Evolutionary conservation across 2,113 vertebrate species (phyloP), one percentile per base, ranked within the genome.

Genomic region (Sinocyclocheilus grahami): DNA sequence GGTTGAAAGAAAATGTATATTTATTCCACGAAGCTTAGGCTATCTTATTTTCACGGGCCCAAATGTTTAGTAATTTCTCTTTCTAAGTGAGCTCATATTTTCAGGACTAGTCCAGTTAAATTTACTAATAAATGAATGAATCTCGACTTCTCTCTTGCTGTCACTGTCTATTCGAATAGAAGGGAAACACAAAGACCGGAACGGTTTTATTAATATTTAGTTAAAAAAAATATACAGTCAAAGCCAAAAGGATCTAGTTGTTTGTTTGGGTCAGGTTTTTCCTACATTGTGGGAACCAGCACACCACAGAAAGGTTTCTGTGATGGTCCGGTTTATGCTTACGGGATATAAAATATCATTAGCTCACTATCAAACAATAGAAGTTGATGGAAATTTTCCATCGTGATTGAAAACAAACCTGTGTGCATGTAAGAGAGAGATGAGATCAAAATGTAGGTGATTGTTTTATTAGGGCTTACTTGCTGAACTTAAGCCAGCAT

Each of bases 341-440:
- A 74, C 71, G 12, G 39, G 39, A 46, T 75, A 48, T 2, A 24
- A 51, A 27, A 51, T 76, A 27, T 76, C 5, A 16, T 76, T 48
- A 48, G n/a, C 42, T 76, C 42, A 76, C 5, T 76, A 51, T 48
- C 24, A 76, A 76, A 48, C 42, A 76, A 51, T 76, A 51, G 27
- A 27, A 67, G 42, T 24, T n/a, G 42, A 75, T 24, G 42, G 9
- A 46, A 46, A 46, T 10, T 10, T 46, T 11, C 42, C 42, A 11
- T 11, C 9, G 9, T 11, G 42, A 46, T 46, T 10, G 42, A 46
- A 46, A 46, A 46, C 42, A 10, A 46, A 46, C 42, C 42, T 65
- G 62, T 63, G 60, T 67, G 33, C 33, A 37, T 71, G 16, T 37
- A 71, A 33, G 27, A 14, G 39, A 63, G 46, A 42, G 42, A 42